phyloP scores from a whole-genome alignment of 2,888 invertebrate species.

The Drosophila gaucha region DNA sequence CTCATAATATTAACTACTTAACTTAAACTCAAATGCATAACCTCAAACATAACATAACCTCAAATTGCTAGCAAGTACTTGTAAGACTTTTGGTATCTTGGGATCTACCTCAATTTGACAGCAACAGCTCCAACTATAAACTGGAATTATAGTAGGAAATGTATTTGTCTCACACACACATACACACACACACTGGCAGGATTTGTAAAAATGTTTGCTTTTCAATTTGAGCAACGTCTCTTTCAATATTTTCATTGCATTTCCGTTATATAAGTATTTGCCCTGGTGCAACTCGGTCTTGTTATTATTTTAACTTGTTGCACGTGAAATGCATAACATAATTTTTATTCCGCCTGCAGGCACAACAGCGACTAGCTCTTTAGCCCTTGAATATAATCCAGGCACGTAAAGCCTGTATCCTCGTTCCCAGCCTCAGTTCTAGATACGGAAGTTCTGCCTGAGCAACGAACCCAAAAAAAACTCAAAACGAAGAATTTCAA shows the following conservation, averaged over 20 bases:
- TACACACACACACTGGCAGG: conserved; percentile 1
- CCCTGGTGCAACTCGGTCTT: conserved; percentile 50
- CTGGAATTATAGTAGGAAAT: conserved; percentile 51
- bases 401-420: conserved; percentile 40
- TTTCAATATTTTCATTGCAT: conserved; percentile 79
- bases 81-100: background rate
- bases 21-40: no score
- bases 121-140: conserved; percentile 12
- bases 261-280: conserved; percentile 62
- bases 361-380: conserved; percentile 6
- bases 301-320: conserved; percentile 82
- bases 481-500: conserved; percentile 51
- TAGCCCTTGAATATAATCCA: conserved; percentile 45
- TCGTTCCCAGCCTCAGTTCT: background rate
- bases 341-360: conserved; percentile 29
- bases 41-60: no score
- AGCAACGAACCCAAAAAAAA: no score
- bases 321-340: conserved; percentile 80
- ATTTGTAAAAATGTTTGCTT: conserved; percentile 44
- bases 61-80: background rate
- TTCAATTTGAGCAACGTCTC: conserved; percentile 52
- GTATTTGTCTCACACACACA: conserved; percentile 36
- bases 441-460: conserved; percentile 57
- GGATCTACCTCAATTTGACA: background rate
- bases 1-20: no score